These are phyloP conservation scores for Ashinkailepas kermadecensis DNA, from an alignment of 2,888 invertebrate species.

Conservation along the genomic window DNA sequence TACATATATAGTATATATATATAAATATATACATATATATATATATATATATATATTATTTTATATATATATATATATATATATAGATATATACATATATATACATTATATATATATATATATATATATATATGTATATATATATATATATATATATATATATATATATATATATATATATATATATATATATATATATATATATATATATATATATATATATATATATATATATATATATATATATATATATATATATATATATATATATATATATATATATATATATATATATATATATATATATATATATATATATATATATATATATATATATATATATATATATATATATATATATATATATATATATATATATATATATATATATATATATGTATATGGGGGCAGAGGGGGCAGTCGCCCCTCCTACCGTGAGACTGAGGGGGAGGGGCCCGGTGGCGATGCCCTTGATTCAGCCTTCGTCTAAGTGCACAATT, in stretches of 20 bases:
- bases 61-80: no score
- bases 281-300: conserved; percentile 12
- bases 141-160: conserved; percentile 4
- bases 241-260: not conserved
- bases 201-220: conserved; percentile 27
- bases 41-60: conserved; percentile 26
- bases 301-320: not conserved
- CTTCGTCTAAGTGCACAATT: no score
- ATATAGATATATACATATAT: no score
- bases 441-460: no score
- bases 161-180: conserved; percentile 1
- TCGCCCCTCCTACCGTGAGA: no score
- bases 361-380: conserved; percentile 23
- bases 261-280: not conserved
- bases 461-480: no score
- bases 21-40: no score
- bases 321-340: conserved; percentile 16
- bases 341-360: conserved; percentile 17
- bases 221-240: conserved; percentile 22
- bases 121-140: not conserved
- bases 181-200: conserved; percentile 22
- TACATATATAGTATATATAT: no score
- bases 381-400: conserved; percentile 12
- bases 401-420: no score
- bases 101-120: no score